Base-by-base conservation (phyloP, 2,797 vertebrate species). In the Toxotes lorentzi region DNA sequence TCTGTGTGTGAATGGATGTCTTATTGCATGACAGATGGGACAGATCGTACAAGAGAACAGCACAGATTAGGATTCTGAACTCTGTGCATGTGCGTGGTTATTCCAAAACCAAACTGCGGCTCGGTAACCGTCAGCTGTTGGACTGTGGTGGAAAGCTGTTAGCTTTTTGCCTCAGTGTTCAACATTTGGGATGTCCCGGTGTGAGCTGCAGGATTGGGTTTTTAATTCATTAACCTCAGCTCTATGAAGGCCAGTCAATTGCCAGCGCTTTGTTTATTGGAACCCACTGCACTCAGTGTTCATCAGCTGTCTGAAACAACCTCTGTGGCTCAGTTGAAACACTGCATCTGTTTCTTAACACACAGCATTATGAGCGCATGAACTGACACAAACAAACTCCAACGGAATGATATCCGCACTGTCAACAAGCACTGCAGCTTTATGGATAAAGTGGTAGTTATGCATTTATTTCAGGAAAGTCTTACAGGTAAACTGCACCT, bases 61-160 rank as follows among this genome's bases (percentile, higher is more conserved):
- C 84, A 79, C 82, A 90, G 90, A 92, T 91, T 93, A 90, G 79
- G 78, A 76, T 74, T 79, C 60, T 65, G 43, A 35, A 6, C 47
- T 64, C 6, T 70, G 66, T 48, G 35, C 21, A 35, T 76, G 35
- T 65, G 41, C 71, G 74, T 14, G 61, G 51, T 81, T 80, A 61
- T 86, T 66, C 85, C 76, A 74, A 80, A 83, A 81, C 70, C 78
- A 78, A 84, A 83, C 62, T 19, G 27, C 35, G 47, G 30, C 86
- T 84, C 70, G 34, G 62, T 71, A 14, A 45, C 53, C 16, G 68
- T 76, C 78, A 53, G 70, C 79, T 79, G 73, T 30, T 76, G 62
- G 64, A 43, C 4, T 19, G 60, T 21, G 57, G 41, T 4, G 19
- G 40, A 43, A 82, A 80, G 76, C 78, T 58, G 24, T 63, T 3